Percentiles rank a stretch among this genome's conserved stretches.
Evolutionary conservation across 53 echinoderm and acorn worm genomes (phyloP).

Genomic region (Crossaster papposus): DNA sequence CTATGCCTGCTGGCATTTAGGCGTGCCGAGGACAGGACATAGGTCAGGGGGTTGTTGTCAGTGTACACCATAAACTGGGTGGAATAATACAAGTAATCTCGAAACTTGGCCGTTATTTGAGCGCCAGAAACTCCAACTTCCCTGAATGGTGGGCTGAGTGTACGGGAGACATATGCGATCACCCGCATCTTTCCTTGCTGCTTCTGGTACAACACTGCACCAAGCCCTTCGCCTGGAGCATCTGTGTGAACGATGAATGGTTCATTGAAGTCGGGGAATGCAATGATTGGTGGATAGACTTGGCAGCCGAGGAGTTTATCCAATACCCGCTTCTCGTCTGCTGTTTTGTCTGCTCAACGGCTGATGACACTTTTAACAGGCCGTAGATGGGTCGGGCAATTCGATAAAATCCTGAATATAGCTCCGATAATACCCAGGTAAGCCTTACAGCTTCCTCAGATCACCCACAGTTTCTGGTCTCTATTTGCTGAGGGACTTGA

Average conservation of each 20-base stretch:
- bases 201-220: constrained; percentile 45
- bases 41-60: constrained; percentile 46
- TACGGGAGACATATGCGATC: constrained; percentile 34
- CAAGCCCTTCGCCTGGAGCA: constrained; percentile 31
- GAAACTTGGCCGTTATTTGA: constrained; percentile 44
- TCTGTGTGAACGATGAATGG: constrained; percentile 47
- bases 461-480: constrained; percentile 61
- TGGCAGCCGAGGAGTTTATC: constrained; percentile 26
- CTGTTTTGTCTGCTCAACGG: background rate
- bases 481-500: constrained; percentile 53
- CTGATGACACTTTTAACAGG: constrained; percentile 2
- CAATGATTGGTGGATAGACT: constrained; percentile 60
- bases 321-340: background rate
- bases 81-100: constrained; percentile 39
- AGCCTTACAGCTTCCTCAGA: constrained; percentile 63
- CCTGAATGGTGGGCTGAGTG: constrained; percentile 25
- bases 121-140: constrained; percentile 64
- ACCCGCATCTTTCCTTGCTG: constrained; percentile 31
- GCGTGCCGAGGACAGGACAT: constrained; percentile 45
- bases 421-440: constrained; percentile 62
- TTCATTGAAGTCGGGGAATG: constrained; percentile 50
- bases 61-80: background rate
- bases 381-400: constrained; percentile 63
- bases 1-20: constrained; percentile 58
- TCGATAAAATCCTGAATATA: constrained; percentile 62